Percentiles rank a stretch among this genome's conserved stretches.
Conservation (phyloP, 2,888 invertebrate genomes). For the Philopedon plagiatum region DNA sequence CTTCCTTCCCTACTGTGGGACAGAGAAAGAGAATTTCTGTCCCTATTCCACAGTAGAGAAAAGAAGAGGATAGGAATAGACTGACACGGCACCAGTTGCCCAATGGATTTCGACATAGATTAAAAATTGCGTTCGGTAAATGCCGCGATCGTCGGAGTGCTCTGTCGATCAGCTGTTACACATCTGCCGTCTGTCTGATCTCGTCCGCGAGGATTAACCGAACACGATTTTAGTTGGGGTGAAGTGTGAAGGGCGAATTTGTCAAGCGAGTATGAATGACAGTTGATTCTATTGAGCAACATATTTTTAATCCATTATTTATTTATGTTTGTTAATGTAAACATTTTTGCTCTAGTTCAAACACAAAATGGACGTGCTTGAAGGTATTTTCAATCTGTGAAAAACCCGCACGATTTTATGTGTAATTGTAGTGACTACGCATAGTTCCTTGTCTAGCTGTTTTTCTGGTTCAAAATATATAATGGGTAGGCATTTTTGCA, state of each 20-base stretch:
- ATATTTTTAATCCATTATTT: conserved; percentile 14
- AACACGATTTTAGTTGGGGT: background rate
- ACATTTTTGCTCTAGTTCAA: conserved; percentile 15
- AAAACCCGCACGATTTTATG: conserved; percentile 15
- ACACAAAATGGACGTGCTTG: conserved; percentile 23
- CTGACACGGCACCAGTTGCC: too few relatives aligned
- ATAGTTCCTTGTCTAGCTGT: conserved; percentile 17
- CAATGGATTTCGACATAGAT: too few relatives aligned
- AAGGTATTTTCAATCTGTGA: conserved; percentile 27
- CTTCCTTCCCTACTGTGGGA: too few relatives aligned
- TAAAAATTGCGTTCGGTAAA: too few relatives aligned
- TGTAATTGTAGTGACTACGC: conserved; percentile 12
- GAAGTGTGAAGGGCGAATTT: conserved; percentile 9
- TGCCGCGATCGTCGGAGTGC: too few relatives aligned
- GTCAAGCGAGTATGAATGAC: conserved; percentile 18
- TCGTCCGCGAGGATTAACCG: too few relatives aligned
- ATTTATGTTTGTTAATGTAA: conserved; percentile 33
- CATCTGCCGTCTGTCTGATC: too few relatives aligned
- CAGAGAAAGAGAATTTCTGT: too few relatives aligned
- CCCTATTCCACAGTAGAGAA: too few relatives aligned
- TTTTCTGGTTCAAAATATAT: conserved; percentile 20
- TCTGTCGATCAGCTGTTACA: too few relatives aligned
- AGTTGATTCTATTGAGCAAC: conserved; percentile 24
- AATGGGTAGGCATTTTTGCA: conserved; percentile 28
- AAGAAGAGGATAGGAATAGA: too few relatives aligned